Conservation (phyloP, 2,888 invertebrate species). For the Kuschelorhynchus macadamiae region DNA sequence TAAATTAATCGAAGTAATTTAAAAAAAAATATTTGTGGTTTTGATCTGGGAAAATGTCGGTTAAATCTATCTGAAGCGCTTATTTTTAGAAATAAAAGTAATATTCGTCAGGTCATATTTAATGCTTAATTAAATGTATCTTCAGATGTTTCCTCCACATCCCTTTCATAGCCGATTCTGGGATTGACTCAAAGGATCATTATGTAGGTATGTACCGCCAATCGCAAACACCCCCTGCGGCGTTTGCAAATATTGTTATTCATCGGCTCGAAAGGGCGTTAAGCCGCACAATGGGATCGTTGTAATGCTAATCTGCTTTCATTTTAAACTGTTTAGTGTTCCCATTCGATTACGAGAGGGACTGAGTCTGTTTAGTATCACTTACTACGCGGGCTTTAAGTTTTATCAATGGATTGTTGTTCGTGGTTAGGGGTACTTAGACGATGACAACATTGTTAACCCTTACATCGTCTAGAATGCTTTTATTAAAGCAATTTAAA, state of each 20-base stretch:
- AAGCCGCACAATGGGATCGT: slow-evolving; percentile 51
- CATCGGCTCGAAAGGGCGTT: slow-evolving; percentile 54
- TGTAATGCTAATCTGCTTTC: slow-evolving; percentile 54
- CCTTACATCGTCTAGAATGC: neutral
- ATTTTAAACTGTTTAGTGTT: slow-evolving; percentile 43
- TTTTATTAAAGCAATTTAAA: too few relatives aligned
- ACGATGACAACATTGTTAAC: slow-evolving; percentile 13
- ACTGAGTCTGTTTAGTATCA: slow-evolving; percentile 20
- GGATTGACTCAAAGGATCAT: too few relatives aligned
- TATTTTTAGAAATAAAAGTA: too few relatives aligned
- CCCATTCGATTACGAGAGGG: slow-evolving; percentile 18
- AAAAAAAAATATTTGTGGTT: too few relatives aligned
- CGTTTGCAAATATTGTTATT: slow-evolving; percentile 57
- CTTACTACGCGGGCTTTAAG: slow-evolving; percentile 2
- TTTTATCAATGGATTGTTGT: slow-evolving; percentile 25
- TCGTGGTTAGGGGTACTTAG: slow-evolving; percentile 16
- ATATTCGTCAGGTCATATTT: too few relatives aligned
- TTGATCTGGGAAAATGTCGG: too few relatives aligned
- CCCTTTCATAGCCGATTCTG: too few relatives aligned
- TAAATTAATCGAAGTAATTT: too few relatives aligned
- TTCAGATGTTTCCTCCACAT: too few relatives aligned
- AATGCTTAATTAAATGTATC: too few relatives aligned
- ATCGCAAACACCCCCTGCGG: slow-evolving; percentile 23
- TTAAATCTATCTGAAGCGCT: too few relatives aligned
- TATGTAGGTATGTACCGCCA: too few relatives aligned